Evolutionary conservation across 92 coral and sea anemone species (phyloP).

Genomic region (Parazoanthus darwini): DNA sequence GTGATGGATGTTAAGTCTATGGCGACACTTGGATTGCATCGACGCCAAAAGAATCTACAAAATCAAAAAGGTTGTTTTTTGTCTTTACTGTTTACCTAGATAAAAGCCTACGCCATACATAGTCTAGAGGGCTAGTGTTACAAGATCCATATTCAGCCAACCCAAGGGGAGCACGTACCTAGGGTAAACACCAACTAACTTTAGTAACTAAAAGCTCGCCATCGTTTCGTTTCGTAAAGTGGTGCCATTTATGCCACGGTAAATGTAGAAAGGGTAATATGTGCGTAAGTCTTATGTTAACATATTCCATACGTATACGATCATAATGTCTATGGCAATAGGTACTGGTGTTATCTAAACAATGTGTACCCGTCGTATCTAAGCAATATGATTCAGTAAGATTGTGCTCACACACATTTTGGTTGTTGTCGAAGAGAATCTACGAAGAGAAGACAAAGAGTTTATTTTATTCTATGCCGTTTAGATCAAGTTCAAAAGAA

Average conservation of each 20-base stretch:
- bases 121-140: too few species aligned
- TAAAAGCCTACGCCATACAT: too few species aligned
- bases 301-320: conserved; percentile 13
- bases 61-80: too few species aligned
- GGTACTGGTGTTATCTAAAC: conserved; percentile 10
- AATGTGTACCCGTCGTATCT: conserved; percentile 10
- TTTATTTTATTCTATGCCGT: background rate
- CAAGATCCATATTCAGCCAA: background rate
- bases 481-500: background rate
- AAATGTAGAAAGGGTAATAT: conserved; percentile 8
- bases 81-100: too few species aligned
- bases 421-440: conserved; percentile 13
- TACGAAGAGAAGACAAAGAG: conserved; percentile 10
- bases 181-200: conserved; percentile 10
- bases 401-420: background rate
- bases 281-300: conserved; percentile 5
- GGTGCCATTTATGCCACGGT: conserved; percentile 15
- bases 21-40: too few species aligned
- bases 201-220: conserved; percentile 13
- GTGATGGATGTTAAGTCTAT: background rate
- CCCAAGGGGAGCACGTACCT: conserved; percentile 17
- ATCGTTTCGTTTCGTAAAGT: conserved; percentile 6
- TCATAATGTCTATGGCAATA: conserved; percentile 12
- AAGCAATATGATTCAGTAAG: conserved; percentile 6
- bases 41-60: too few species aligned